These are phyloP conservation scores for Pseudomyrmex flavicornis DNA, from an alignment of 1,140 invertebrate species.

Conservation along the genomic window DNA sequence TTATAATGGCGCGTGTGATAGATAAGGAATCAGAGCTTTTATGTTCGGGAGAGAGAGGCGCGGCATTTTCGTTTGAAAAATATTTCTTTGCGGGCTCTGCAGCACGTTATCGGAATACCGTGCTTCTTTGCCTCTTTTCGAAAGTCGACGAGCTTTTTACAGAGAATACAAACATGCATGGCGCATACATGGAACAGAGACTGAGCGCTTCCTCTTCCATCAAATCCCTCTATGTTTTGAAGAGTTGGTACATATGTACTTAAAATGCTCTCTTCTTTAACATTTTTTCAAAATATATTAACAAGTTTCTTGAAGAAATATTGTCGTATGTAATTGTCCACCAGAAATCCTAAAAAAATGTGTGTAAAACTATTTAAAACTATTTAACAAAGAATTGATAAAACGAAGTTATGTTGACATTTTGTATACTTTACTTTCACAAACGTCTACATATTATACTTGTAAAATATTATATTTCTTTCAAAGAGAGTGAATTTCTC, in stretches of 20 bases:
- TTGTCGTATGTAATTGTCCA: not conserved
- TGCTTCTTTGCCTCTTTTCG: slow-evolving; percentile 44
- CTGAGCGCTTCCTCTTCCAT: slow-evolving; percentile 33
- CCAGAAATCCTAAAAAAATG: not conserved
- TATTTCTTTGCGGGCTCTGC: slow-evolving; percentile 52
- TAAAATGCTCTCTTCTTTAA: not conserved
- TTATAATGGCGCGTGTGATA: slow-evolving; percentile 39
- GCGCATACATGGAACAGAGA: slow-evolving; percentile 38
- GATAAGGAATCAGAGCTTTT: slow-evolving; percentile 55
- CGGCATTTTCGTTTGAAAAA: slow-evolving; percentile 51
- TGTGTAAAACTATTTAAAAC: no score
- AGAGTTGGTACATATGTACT: not conserved
- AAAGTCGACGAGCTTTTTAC: slow-evolving; percentile 59
- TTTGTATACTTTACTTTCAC: no score
- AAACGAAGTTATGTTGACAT: no score
- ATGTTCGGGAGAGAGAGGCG: not conserved
- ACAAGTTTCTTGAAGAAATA: not conserved
- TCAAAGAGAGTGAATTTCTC: not conserved
- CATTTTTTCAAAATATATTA: not conserved
- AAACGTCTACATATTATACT: not conserved
- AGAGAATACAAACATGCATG: slow-evolving; percentile 47
- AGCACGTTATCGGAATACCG: slow-evolving; percentile 33
- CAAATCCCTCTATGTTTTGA: slow-evolving; percentile 47
- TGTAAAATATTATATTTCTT: slow-evolving; percentile 8
- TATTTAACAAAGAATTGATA: no score